Base-by-base conservation (phyloP, 2,888 invertebrate species). In the Pheosia tremula region DNA sequence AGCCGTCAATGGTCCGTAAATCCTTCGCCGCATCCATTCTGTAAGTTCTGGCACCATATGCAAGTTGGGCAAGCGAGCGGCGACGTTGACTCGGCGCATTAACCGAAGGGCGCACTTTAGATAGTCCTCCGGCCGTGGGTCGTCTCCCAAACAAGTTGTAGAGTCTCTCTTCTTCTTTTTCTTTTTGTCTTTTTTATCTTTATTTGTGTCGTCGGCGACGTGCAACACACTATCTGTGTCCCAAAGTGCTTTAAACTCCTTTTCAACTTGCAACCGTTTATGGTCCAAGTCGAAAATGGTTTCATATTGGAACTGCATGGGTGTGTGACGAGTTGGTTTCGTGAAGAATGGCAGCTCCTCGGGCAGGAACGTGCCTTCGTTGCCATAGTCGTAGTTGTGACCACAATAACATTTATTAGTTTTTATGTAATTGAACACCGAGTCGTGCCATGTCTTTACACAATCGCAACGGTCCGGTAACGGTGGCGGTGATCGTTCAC, bases 11-110 rank as follows among this genome's bases (percentile, higher is more conserved):
- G 87, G 87, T 0, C 93, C 93, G 58, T 84, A 74, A 8, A 92
- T 82, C 13, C 93, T 85, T 5, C 71, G 67, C 10, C 91, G 85
- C 92, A 93, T 93, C 93, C 93, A 93, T 74, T 89, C 91, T 45
- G 80, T 82, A 5, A 93, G 80, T 63, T 91, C 91, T 7, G 93
- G 91, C 3, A 83, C 88, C 39, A 86, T 72, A 62, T 92, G 86
- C 24, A 89, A 67, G 54, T 92, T 91, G 0, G 93, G 93, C 47
- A 93, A 73, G 9, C 85, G 82, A 3, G 93, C 91, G 56, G 92
- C 92, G 0, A 88, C 61, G 70, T 92, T 92, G 0, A 76, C 63
- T 0, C 75, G 76, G 52, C 84, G 78, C 85, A 91, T 81, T 1
- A 75, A 71, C 41, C 85, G 75, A 53, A 93, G 68, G 10, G 89